phyloP scores from a whole-genome alignment of 1,140 invertebrate species.

The Apis cerana region DNA sequence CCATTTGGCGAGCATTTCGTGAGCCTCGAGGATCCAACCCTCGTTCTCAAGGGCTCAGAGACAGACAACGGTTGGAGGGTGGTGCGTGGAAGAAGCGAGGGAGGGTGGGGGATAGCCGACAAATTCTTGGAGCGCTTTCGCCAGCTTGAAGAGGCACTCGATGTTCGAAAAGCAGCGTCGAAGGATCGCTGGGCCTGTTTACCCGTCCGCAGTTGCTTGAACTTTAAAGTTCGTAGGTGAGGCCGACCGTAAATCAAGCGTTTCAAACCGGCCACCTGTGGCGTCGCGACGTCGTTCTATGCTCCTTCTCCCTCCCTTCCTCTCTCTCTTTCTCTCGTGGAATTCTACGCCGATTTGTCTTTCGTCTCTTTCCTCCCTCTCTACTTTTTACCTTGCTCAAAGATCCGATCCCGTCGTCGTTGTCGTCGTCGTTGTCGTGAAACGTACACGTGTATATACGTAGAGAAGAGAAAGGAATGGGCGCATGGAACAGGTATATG shows the following conservation, averaged over 20 bases:
- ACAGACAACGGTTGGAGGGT: neutral
- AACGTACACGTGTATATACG: neutral
- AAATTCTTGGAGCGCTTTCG: constrained; percentile 34
- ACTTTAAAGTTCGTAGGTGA: constrained; percentile 71
- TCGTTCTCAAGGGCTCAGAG: neutral
- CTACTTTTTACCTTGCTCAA: too few species aligned
- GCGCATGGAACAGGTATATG: too few species aligned
- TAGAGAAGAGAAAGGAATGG: neutral
- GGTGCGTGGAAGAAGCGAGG: neutral
- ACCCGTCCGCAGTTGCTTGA: constrained; percentile 60
- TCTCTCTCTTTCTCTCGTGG: neutral
- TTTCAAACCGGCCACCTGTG: constrained; percentile 74
- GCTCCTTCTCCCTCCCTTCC: neutral
- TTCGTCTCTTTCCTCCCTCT: neutral
- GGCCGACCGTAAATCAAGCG: constrained; percentile 72
- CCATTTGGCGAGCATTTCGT: constrained; percentile 28
- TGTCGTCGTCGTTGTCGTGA: neutral
- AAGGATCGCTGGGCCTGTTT: constrained; percentile 61
- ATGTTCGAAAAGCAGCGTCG: constrained; percentile 41
- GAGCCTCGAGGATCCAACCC: constrained; percentile 32
- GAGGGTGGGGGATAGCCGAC: neutral
- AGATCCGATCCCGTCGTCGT: neutral
- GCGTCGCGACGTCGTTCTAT: constrained; percentile 47
- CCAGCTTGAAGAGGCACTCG: constrained; percentile 39
- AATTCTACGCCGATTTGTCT: constrained; percentile 20